Percentiles rank a stretch among this genome's conserved stretches.
Evolutionary conservation across 2,797 vertebrate species (phyloP).

Genomic region (Typhlichthys subterraneus): DNA sequence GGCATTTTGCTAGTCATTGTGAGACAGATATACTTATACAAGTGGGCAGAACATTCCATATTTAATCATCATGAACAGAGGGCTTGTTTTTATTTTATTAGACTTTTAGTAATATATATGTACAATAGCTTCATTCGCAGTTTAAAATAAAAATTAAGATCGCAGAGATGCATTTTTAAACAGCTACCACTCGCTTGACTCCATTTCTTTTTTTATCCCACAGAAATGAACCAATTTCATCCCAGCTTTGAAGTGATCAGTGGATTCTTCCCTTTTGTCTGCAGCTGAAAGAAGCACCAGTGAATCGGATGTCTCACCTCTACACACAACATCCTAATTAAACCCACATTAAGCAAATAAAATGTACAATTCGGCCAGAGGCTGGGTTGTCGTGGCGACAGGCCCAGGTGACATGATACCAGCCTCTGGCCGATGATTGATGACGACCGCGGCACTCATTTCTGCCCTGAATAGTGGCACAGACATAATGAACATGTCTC

Average conservation of each 20-base stretch:
- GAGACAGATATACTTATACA: no score
- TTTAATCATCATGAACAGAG: no score
- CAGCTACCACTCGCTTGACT: neutral
- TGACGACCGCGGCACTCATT: slow-evolving; percentile 29
- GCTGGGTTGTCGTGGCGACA: slow-evolving; percentile 50
- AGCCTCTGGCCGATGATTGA: slow-evolving; percentile 53
- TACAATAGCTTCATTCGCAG: no score
- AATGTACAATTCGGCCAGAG: slow-evolving; percentile 53
- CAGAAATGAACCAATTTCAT: neutral
- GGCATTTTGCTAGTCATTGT: no score
- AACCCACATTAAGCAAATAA: slow-evolving; percentile 8
- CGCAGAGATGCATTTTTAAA: neutral
- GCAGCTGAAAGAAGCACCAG: slow-evolving; percentile 15
- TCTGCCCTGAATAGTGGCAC: slow-evolving; percentile 55
- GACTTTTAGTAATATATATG: no score
- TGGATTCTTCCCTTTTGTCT: neutral
- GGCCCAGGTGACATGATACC: slow-evolving; percentile 60
- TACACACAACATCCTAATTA: neutral
- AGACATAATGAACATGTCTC: slow-evolving; percentile 31
- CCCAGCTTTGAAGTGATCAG: neutral
- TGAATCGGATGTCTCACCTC: slow-evolving; percentile 19
- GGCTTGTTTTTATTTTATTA: no score
- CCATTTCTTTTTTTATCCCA: neutral
- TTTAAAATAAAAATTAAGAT: no score
- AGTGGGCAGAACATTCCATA: no score